Conservation (phyloP, 2,113 vertebrate species). For the Hypanus sabinus region DNA sequence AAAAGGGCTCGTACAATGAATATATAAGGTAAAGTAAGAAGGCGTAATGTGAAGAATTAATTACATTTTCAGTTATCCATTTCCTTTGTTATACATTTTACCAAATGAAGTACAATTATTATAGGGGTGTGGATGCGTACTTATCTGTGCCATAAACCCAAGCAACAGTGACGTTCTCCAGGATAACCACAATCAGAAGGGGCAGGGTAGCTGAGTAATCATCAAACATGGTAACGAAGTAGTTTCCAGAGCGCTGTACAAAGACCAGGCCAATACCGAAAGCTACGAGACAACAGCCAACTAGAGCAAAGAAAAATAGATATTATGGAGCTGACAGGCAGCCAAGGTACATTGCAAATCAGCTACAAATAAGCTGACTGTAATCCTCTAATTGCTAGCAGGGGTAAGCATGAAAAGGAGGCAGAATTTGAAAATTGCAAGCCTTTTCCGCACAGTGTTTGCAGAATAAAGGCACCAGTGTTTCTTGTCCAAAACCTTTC, state of each 20-base stretch:
- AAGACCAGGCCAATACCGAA: conserved; percentile 87
- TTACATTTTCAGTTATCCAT: not conserved
- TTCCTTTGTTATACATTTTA: not conserved
- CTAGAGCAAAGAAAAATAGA: conserved; percentile 57
- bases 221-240: conserved; percentile 95
- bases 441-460: conserved; percentile 29
- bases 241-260: conserved; percentile 93
- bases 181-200: conserved; percentile 80
- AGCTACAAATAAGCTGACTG: conserved; percentile 33
- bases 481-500: conserved; percentile 28
- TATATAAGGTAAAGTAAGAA: not conserved
- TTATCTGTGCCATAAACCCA: conserved; percentile 89
- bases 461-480: conserved; percentile 33
- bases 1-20: not conserved
- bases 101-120: not conserved
- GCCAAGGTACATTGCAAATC: not conserved
- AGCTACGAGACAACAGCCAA: conserved; percentile 77
- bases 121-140: conserved; percentile 56
- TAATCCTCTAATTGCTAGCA: conserved; percentile 27
- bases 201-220: conserved; percentile 94
- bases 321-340: conserved; percentile 23
- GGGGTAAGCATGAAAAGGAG: conserved; percentile 18
- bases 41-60: not conserved
- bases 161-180: conserved; percentile 86
- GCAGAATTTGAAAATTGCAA: conserved; percentile 5